These are phyloP conservation scores for Drosophila mercatorum DNA, from an alignment of 2,888 invertebrate genomes.

Conservation along the genomic window DNA sequence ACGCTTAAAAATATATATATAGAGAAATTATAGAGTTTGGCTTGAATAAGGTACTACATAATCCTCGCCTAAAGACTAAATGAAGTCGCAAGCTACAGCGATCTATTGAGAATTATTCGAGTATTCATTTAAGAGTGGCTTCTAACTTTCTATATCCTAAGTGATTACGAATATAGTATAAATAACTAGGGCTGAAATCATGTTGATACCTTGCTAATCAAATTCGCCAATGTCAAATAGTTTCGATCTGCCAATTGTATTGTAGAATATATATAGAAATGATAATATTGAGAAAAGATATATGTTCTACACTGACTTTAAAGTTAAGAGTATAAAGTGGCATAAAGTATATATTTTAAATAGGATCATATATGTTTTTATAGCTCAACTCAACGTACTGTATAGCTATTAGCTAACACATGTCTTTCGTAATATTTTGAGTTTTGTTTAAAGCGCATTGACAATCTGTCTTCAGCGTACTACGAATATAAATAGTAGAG, in stretches of 20 bases:
- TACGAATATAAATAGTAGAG: neutral
- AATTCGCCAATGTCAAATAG: slow-evolving; percentile 44
- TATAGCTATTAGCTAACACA: neutral
- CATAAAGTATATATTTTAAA: neutral
- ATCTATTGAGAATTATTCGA: neutral
- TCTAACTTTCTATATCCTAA: neutral
- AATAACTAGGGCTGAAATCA: neutral
- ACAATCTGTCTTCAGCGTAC: neutral
- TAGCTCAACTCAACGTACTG: neutral
- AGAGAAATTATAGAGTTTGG: neutral
- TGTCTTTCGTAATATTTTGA: neutral
- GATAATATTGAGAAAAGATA: neutral
- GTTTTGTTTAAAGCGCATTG: neutral
- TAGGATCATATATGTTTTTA: neutral
- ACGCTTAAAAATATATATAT: slow-evolving; percentile 26
- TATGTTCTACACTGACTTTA: neutral
- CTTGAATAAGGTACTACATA: slow-evolving; percentile 15
- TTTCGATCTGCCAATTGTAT: slow-evolving; percentile 30
- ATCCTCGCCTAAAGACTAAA: slow-evolving; percentile 18
- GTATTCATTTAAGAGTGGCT: neutral
- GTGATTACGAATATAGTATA: neutral
- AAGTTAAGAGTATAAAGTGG: too few species aligned
- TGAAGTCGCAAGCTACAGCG: neutral
- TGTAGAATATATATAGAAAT: slow-evolving; percentile 3
- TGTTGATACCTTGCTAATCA: slow-evolving; percentile 30